A percentile compares a stretch with the other conserved stretches of the same genome.
Conservation (phyloP, 2,888 invertebrate genomes). For the Eristalis pertinax region DNA sequence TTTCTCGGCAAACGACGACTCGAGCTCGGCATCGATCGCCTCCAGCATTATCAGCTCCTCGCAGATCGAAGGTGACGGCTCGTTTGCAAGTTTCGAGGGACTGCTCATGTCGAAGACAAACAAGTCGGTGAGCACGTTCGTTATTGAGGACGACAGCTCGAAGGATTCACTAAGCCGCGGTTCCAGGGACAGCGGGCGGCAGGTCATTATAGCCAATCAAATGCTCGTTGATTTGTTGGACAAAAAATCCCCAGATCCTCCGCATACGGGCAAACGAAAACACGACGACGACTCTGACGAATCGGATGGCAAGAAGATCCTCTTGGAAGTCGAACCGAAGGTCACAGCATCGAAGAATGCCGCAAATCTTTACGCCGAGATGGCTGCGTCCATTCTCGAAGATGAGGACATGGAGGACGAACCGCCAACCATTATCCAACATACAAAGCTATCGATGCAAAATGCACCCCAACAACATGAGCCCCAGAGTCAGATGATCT, state of each 20-base stretch:
- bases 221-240: conserved; percentile 93
- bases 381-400: conserved; percentile 91
- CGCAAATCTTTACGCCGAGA: conserved; percentile 91
- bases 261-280: conserved; percentile 77
- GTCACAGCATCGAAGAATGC: conserved; percentile 87
- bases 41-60: conserved; percentile 82
- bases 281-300: conserved; percentile 74
- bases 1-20: conserved; percentile 72
- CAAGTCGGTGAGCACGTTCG: conserved; percentile 53
- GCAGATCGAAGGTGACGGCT: conserved; percentile 83
- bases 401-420: conserved; percentile 86
- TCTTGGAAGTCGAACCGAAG: conserved; percentile 73
- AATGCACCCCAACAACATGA: conserved; percentile 73
- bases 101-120: conserved; percentile 83
- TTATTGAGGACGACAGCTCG: conserved; percentile 83
- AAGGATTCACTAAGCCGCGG: conserved; percentile 80
- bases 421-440: conserved; percentile 74
- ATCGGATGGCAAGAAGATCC: conserved; percentile 66
- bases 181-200: conserved; percentile 74
- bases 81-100: conserved; percentile 85
- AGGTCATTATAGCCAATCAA: conserved; percentile 83
- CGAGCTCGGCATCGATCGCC: conserved; percentile 83
- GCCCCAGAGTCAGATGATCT: conserved; percentile 79
- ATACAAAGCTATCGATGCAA: conserved; percentile 37
- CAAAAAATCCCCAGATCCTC: conserved; percentile 85